Percentiles rank a stretch among this genome's conserved stretches.
Conservation (phyloP, 2,888 invertebrate genomes). For the Brenthis ino region DNA sequence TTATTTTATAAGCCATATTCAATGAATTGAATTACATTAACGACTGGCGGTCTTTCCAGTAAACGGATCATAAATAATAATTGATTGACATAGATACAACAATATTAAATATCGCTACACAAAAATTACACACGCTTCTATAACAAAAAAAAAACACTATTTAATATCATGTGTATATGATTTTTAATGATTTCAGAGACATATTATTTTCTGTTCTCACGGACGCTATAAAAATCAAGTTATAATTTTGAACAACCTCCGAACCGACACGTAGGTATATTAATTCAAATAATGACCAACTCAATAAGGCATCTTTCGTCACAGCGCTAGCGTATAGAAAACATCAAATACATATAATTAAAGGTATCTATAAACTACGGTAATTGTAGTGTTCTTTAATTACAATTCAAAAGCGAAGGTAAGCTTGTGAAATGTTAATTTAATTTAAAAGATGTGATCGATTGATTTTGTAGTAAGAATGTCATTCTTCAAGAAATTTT, state of each 20-base stretch:
- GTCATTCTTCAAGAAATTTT: not conserved
- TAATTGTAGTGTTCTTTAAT: conserved; percentile 80
- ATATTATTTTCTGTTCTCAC: conserved; percentile 78
- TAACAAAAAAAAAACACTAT: conserved; percentile 10
- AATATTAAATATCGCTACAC: conserved; percentile 49
- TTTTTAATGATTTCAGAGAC: conserved; percentile 61
- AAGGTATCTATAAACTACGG: conserved; percentile 78
- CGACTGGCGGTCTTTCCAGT: no score
- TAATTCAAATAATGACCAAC: conserved; percentile 78
- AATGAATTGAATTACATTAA: no score
- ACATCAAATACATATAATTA: conserved; percentile 81
- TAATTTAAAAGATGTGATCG: conserved; percentile 31
- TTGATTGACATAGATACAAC: no score
- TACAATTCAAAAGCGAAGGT: conserved; percentile 71
- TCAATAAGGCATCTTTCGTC: conserved; percentile 77
- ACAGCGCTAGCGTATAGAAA: conserved; percentile 78
- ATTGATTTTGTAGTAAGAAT: conserved; percentile 16
- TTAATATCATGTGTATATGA: conserved; percentile 40
- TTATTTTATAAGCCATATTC: not conserved
- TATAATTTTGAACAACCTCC: conserved; percentile 74
- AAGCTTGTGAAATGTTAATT: conserved; percentile 55
- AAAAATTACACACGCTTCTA: not conserved
- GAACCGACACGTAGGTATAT: conserved; percentile 81
- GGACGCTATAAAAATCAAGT: conserved; percentile 72
- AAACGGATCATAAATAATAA: no score